Base-by-base conservation (phyloP, 2,797 vertebrate genomes). In the Smutsia temminckii region DNA sequence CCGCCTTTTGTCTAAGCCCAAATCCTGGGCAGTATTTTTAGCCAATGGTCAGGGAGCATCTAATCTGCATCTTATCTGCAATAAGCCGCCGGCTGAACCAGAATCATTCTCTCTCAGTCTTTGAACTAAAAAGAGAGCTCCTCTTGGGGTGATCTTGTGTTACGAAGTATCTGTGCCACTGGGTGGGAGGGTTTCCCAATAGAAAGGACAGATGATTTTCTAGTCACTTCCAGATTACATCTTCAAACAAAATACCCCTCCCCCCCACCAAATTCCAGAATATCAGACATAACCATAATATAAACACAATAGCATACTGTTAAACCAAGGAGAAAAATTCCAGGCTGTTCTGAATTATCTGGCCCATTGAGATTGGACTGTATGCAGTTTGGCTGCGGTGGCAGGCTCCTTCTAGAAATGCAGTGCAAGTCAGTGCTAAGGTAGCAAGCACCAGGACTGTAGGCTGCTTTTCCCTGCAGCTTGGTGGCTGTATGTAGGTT, bases 291-390 rank as follows among this genome's bases (percentile, higher is more conserved):
- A 71, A 88, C 61, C 66, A 42, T 64, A 63, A 68, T 42, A 20
- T 75, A 72, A 95, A 69, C 95, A 79, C 5, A 66, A 23, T 32
- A 64, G 57, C 77, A 42, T 55, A 53, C 25, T 92, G n/a, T 59
- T 64, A 81, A 92, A 51, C 25, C 46, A 87, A 18, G 84, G 71
- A 79, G 83, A 90, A 49, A 37, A 74, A 51, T 66, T 80, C 68
- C 78, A 95, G 42, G 87, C 68, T 94, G 93, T 79, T 95, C 20
- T 90, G 80, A 95, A 80, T 88, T 85, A 90, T 46, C 34, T 92
- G 96, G 75, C 87, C 89, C 72, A 42, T 89, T 66, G 83, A 91
- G 34, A 71, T 91, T 32, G 51, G 71, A 25, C 79, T 55, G 21
- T 14, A 16, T 93, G 51, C 17, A 27, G 37, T 84, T 85, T 63